phyloP scores from a whole-genome alignment of 2,797 vertebrate genomes.

The Hipposideros larvatus region DNA sequence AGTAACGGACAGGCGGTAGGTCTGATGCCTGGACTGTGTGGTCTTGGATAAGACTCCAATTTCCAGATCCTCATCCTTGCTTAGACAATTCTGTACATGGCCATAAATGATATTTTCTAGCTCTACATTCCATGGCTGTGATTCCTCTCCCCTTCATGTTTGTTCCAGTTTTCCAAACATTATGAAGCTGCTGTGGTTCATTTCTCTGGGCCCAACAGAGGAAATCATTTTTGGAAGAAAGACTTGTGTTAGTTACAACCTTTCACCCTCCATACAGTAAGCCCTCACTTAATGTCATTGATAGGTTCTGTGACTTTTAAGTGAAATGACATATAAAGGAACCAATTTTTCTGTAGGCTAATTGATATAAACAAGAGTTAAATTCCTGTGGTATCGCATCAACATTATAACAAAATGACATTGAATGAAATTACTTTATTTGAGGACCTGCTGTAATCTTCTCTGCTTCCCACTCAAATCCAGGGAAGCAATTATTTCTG shows the following conservation, averaged over 20 bases:
- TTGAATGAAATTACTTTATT: not conserved
- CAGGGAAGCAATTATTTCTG: not conserved
- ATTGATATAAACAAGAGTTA: not conserved
- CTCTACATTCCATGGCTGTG: not conserved
- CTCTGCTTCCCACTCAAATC: slow-evolving; percentile 20
- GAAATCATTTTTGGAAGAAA: slow-evolving; percentile 4
- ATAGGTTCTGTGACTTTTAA: too few species aligned
- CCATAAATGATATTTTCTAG: not conserved
- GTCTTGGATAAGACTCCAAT: not conserved
- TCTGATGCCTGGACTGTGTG: not conserved
- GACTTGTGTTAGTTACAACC: not conserved
- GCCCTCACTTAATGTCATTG: not conserved
- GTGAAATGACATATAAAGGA: too few species aligned
- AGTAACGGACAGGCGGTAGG: not conserved
- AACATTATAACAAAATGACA: not conserved
- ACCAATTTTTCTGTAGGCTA: too few species aligned
- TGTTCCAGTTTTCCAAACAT: slow-evolving; percentile 42
- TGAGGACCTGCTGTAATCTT: not conserved
- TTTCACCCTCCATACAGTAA: not conserved
- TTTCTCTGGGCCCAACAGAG: not conserved
- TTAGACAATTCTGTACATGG: not conserved
- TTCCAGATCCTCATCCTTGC: not conserved
- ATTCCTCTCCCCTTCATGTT: not conserved
- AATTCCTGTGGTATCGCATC: not conserved
- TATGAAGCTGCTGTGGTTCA: slow-evolving; percentile 12